phyloP scores from a whole-genome alignment of 2,113 vertebrate species.

The Trichechus manatus region DNA sequence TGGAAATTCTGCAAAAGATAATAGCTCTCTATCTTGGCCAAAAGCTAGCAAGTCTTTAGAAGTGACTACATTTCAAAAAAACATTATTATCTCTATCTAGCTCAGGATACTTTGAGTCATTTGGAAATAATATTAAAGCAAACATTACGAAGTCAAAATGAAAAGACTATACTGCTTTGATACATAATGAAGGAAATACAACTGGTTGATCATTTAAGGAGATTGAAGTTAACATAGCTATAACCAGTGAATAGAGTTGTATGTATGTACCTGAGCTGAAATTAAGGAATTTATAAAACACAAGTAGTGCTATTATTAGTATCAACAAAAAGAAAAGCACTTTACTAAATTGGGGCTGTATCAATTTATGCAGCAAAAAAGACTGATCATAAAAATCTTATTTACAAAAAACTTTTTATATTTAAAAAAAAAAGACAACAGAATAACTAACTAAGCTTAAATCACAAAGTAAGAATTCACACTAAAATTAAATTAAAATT shows the following conservation, averaged over 20 bases:
- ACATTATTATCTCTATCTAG: slow-evolving; percentile 38
- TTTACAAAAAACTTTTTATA: not conserved
- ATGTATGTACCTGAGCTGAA: not conserved
- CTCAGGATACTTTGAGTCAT: slow-evolving; percentile 2
- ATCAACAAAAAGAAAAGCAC: not conserved
- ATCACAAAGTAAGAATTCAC: slow-evolving; percentile 27
- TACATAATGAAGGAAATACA: not conserved
- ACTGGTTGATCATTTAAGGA: not conserved
- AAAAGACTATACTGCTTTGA: slow-evolving; percentile 43
- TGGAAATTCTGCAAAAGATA: slow-evolving; percentile 2
- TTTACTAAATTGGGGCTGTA: not conserved
- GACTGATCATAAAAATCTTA: not conserved
- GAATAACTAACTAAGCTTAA: slow-evolving; percentile 36
- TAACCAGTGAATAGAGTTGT: not conserved
- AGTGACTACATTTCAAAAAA: slow-evolving; percentile 18
- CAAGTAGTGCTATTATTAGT: not conserved
- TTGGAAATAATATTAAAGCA: slow-evolving; percentile 45
- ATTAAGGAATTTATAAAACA: not conserved
- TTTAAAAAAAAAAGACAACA: not conserved
- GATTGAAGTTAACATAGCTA: not conserved
- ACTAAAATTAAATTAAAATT: slow-evolving; percentile 52
- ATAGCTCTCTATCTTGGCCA: slow-evolving; percentile 41
- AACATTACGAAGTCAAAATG: slow-evolving; percentile 20
- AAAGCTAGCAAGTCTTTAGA: slow-evolving; percentile 37
- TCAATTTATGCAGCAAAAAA: not conserved